Percentiles rank a stretch among this genome's conserved stretches.
Conservation (phyloP, 2,797 vertebrate genomes). For the Spinus olivaceus region DNA sequence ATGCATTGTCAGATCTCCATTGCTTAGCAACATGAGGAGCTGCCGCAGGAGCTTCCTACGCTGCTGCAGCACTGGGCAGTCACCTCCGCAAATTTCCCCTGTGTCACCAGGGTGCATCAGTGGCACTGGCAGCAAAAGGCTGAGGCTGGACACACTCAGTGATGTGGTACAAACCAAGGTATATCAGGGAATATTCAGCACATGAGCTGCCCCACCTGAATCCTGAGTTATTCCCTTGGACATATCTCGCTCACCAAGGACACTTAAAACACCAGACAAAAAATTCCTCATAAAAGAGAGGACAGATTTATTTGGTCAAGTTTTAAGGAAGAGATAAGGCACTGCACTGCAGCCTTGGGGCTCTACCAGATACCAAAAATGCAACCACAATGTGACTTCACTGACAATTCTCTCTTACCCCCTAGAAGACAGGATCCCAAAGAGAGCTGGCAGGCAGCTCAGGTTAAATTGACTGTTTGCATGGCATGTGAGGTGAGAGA, state of each 20-base stretch:
- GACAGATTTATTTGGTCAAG: neutral
- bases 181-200: neutral
- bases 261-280: neutral
- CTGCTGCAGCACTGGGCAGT: neutral
- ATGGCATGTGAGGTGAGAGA: neutral
- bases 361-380: neutral
- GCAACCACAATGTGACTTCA: neutral
- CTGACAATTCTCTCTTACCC: neutral
- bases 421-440: neutral
- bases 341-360: neutral
- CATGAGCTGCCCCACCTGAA: neutral
- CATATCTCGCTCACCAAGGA: neutral
- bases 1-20: neutral
- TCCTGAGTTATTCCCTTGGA: neutral
- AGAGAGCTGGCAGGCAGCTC: neutral
- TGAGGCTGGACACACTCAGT: fast-evolving
- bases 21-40: slow-evolving; percentile 5
- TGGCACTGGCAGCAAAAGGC: neutral
- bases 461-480: neutral
- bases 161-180: neutral
- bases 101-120: fast-evolving
- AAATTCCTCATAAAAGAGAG: neutral
- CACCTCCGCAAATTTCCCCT: neutral
- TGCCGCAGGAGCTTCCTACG: neutral
- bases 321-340: neutral